phyloP scores from a whole-genome alignment of 2,113 vertebrate genomes.

The Ptilorrhoa leucosticta region DNA sequence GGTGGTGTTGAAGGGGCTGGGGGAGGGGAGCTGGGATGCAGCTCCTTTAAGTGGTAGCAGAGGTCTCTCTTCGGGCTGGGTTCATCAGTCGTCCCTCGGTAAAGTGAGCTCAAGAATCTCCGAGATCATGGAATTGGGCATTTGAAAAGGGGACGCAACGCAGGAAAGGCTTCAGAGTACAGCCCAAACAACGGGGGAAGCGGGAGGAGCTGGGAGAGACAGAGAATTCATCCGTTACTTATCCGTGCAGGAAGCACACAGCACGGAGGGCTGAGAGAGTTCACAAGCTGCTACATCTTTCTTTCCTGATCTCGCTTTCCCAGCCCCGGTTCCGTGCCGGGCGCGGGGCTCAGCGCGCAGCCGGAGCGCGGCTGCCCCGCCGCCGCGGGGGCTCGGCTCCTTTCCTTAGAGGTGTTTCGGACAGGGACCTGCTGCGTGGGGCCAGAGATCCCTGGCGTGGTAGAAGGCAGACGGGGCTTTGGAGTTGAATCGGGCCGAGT shows the following conservation, averaged over 20 bases:
- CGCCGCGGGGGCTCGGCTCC: not conserved
- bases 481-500: not conserved
- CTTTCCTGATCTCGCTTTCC: not conserved
- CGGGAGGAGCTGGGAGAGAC: not conserved
- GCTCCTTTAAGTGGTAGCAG: slow-evolving; percentile 29
- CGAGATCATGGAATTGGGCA: not conserved
- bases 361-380: not conserved
- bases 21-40: not conserved
- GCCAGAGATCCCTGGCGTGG: not conserved
- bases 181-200: not conserved
- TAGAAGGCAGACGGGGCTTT: not conserved
- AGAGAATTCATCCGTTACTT: not conserved
- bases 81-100: not conserved
- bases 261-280: not conserved
- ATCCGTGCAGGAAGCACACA: not conserved
- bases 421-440: not conserved
- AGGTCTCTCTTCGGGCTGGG: not conserved
- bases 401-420: not conserved
- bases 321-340: not conserved
- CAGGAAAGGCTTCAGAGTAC: not conserved
- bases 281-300: not conserved
- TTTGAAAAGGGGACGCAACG: not conserved
- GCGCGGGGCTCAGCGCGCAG: not conserved
- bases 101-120: not conserved
- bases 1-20: slow-evolving; percentile 36